Percentiles rank a stretch among this genome's conserved stretches.
Conservation (phyloP, 37 sponge, comb jelly and placozoan genomes). For the Eunapius fragilis region DNA sequence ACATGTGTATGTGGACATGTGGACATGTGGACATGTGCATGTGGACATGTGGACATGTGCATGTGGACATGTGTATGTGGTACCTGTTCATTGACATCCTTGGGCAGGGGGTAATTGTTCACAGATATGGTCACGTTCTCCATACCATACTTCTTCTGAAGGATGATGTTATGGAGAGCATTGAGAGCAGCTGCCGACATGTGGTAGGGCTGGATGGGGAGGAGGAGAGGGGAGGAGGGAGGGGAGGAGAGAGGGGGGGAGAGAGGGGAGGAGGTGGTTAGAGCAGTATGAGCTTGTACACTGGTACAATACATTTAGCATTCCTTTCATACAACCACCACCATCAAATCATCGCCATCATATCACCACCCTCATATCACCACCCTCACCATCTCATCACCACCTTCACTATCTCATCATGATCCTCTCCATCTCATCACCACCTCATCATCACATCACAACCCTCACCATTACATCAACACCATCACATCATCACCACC, state of each 20-base stretch:
- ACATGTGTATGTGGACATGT: background rate
- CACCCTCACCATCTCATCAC: background rate
- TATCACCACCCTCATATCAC: too few species aligned
- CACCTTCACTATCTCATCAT: too few species aligned
- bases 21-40: background rate
- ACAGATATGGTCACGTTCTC: constrained; percentile 41
- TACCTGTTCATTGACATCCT: constrained; percentile 36
- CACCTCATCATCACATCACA: background rate
- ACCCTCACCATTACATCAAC: too few species aligned
- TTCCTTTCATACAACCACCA: too few species aligned
- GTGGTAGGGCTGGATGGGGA: constrained; percentile 64
- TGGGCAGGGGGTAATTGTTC: constrained; percentile 75
- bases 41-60: background rate
- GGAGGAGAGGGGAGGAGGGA: background rate
- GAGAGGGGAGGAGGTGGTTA: constrained; percentile 16
- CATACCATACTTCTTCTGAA: constrained; percentile 15
- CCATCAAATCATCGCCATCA: too few species aligned
- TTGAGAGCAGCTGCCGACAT: constrained; percentile 71
- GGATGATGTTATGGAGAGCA: constrained; percentile 55
- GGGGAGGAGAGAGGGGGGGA: constrained; percentile 19
- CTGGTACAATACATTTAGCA: too few species aligned
- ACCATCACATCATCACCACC: background rate
- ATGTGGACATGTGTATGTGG: background rate
- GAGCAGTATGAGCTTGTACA: too few species aligned
- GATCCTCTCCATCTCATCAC: too few species aligned